Base-by-base conservation (phyloP, 2,797 vertebrate species). In the Salarias fasciatus region DNA sequence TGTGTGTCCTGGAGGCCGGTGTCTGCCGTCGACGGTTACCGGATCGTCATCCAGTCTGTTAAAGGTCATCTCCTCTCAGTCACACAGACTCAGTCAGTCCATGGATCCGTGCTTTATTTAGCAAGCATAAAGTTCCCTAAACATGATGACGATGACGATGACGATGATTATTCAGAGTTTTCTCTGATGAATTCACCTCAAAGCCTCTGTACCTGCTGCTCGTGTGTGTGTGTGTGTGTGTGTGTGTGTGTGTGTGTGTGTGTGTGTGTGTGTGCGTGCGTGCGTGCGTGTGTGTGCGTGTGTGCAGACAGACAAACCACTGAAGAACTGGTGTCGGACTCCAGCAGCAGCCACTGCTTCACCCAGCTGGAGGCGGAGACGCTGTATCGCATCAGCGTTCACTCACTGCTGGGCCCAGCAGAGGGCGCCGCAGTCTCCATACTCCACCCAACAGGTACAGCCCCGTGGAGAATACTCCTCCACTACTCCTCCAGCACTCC, bases 371-470 rank as follows among this genome's bases (percentile, higher is more conserved):
- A 91, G 29, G 68, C 92, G 0, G 91, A 93, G 60, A 92, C 85
- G 1, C 79, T 93, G 47, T 93, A 94, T 61, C 92, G 91, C 41
- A 91, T 94, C 74, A 93, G 91, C 11, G 91, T 95, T 57, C 85
- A 90, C 72, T 90, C 93, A 0, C 88, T 86, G 1, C 83, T 93
- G 0, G 89, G 88, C 24, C 66, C 90, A 69, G 87, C 84, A 84
- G 91, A 94, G 79, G 93, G 93, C 11, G 52, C 88, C n/a, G 90
- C 92, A 0, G 94, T 93, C 56, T 92, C 92, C 60, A 93, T 94
- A 29, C 90, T 94, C 52, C 94, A 94, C 50, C 92, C 93, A 43
- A 94, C 94, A 90, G 91, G 93, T 94, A 38, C 42, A 73, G 49
- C 3, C n/a, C n/a, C n/a, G n/a, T n/a, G n/a, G n/a, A n/a, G n/a